Percentiles rank a stretch among this genome's conserved stretches.
phyloP scores from a whole-genome alignment of 1,140 invertebrate species.

The Panonychus citri region DNA sequence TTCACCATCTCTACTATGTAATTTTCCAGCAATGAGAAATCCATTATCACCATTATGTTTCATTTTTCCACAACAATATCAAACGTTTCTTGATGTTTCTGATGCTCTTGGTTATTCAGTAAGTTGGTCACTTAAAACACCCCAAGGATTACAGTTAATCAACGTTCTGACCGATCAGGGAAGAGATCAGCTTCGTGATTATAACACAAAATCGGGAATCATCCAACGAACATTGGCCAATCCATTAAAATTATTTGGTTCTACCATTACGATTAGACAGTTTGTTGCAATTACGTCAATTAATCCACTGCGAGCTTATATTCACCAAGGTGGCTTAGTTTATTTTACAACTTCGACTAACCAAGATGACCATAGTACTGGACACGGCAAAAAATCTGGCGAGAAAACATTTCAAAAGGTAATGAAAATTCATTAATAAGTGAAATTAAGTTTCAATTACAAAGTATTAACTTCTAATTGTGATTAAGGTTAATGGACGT shows the following conservation, averaged over 20 bases:
- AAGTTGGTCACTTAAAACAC: slow-evolving; percentile 11
- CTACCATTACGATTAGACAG: slow-evolving; percentile 16
- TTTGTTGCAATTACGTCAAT: slow-evolving; percentile 18
- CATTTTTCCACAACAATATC: slow-evolving; percentile 15
- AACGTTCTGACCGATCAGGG: slow-evolving; percentile 11
- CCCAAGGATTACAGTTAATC: slow-evolving; percentile 1
- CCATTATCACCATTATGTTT: slow-evolving; percentile 14
- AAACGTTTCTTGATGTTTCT: slow-evolving; percentile 16
- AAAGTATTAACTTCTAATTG: too few relatives aligned
- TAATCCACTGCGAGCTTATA: slow-evolving; percentile 17
- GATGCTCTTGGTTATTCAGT: slow-evolving; percentile 15
- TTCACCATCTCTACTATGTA: background rate
- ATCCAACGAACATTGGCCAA: slow-evolving; percentile 13
- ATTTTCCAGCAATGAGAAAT: background rate
- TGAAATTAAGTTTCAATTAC: background rate
- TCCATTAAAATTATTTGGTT: slow-evolving; percentile 15
- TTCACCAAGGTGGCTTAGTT: slow-evolving; percentile 18
- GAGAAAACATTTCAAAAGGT: background rate
- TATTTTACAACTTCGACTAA: background rate
- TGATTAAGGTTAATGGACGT: slow-evolving; percentile 13
- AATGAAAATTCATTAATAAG: background rate
- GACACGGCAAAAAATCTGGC: slow-evolving; percentile 15
- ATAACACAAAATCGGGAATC: slow-evolving; percentile 4
- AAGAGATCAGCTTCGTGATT: slow-evolving; percentile 9
- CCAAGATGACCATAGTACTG: slow-evolving; percentile 13